These are phyloP conservation scores for Nesidiocoris tenuis DNA, from an alignment of 2,888 invertebrate species.

Conservation along the genomic window DNA sequence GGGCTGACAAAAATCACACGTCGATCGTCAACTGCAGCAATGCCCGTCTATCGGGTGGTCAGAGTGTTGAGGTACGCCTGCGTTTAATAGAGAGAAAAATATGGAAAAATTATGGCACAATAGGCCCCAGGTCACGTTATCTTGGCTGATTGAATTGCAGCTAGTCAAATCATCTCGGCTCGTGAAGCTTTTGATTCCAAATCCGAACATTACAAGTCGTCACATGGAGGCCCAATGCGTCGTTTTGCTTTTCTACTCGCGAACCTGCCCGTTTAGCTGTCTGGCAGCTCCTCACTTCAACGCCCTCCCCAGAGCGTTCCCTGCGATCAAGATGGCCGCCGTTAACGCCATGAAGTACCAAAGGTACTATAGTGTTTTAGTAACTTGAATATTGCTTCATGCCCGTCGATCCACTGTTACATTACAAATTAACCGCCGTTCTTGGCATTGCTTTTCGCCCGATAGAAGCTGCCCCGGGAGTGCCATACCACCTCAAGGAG, in stretches of 20 bases:
- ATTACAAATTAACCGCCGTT: too few species aligned
- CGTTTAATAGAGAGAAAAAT: neutral
- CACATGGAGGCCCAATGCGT: constrained; percentile 64
- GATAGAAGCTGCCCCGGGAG: too few species aligned
- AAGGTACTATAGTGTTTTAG: constrained; percentile 35
- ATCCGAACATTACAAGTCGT: constrained; percentile 51
- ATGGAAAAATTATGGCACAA: too few species aligned
- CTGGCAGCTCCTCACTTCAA: constrained; percentile 88
- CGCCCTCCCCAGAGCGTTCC: constrained; percentile 82
- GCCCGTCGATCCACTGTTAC: too few species aligned
- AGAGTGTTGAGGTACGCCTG: constrained; percentile 41
- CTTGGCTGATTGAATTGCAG: constrained; percentile 47
- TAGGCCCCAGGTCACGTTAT: too few species aligned
- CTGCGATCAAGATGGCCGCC: constrained; percentile 81
- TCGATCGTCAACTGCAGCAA: constrained; percentile 43
- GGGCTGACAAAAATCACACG: constrained; percentile 36
- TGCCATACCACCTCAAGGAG: too few species aligned
- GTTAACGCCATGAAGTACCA: constrained; percentile 72
- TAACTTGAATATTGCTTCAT: neutral
- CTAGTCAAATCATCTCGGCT: constrained; percentile 52
- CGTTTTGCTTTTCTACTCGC: constrained; percentile 83
- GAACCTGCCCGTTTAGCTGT: constrained; percentile 86
- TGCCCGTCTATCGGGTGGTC: constrained; percentile 21
- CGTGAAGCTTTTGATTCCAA: constrained; percentile 49
- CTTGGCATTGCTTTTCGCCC: too few species aligned